These are phyloP conservation scores for Nomada hirtipes DNA, from an alignment of 2,888 invertebrate genomes.

Conservation along the genomic window DNA sequence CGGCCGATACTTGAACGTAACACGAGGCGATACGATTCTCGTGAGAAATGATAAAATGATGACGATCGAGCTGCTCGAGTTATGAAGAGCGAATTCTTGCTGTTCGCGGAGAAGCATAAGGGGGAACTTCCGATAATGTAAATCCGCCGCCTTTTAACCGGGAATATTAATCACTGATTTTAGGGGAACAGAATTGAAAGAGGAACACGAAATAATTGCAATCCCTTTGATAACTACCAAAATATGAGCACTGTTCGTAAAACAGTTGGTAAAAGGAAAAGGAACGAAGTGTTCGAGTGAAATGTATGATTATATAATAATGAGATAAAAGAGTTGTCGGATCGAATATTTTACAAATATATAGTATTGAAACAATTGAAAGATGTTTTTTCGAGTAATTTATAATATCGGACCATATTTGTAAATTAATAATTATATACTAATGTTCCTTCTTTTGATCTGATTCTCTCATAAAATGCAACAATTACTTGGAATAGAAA, in stretches of 20 bases:
- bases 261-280: background rate
- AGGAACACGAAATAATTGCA: background rate
- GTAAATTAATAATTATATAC: no score
- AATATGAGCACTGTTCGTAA: background rate
- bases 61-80: background rate
- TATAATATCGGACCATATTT: no score
- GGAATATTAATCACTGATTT: constrained; percentile 4
- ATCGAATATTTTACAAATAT: background rate
- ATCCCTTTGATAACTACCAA: background rate
- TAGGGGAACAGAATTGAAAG: background rate
- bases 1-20: background rate
- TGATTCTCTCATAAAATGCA: no score
- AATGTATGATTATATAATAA: constrained; percentile 4
- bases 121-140: no score
- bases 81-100: background rate
- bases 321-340: background rate
- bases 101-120: background rate
- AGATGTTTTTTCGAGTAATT: background rate
- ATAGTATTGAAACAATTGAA: background rate
- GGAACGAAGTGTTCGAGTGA: background rate
- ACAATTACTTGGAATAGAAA: no score
- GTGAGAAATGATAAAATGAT: background rate
- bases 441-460: no score
- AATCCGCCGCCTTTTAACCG: background rate
- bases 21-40: background rate